These are phyloP conservation scores for Hippocampus abdominalis DNA, from an alignment of 2,113 vertebrate species.

Conservation along the genomic window DNA sequence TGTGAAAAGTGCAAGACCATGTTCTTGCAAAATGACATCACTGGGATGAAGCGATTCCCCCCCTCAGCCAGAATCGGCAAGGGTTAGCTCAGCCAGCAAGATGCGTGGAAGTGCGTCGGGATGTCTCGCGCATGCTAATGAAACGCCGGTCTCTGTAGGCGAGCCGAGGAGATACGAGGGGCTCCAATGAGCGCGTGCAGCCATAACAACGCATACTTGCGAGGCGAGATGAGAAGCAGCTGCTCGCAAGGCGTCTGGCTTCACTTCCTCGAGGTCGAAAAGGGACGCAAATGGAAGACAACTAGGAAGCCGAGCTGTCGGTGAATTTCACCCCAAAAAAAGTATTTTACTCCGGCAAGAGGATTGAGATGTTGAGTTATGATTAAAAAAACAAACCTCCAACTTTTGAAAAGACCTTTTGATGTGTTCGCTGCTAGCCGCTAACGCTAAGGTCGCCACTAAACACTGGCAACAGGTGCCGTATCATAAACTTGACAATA, in stretches of 20 bases:
- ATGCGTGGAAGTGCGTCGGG: constrained; percentile 9
- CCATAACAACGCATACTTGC: constrained; percentile 51
- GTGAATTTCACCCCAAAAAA: not conserved
- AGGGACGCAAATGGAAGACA: constrained; percentile 32
- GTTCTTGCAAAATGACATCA: not conserved
- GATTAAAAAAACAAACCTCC: no score
- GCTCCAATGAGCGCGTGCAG: constrained; percentile 49
- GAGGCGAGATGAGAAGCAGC: constrained; percentile 64
- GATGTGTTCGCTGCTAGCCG: no score
- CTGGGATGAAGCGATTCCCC: not conserved
- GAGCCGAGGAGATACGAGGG: constrained; percentile 43
- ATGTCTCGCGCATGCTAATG: constrained; percentile 23
- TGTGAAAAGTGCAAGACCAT: not conserved
- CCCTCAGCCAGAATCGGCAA: not conserved
- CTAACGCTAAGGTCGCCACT: no score
- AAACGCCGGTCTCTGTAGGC: constrained; percentile 31
- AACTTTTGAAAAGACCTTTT: no score
- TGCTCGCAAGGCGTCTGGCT: constrained; percentile 32
- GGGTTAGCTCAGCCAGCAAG: constrained; percentile 9
- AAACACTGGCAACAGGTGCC: no score
- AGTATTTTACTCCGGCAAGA: no score
- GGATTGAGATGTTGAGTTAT: no score
- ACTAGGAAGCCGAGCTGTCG: constrained; percentile 2
- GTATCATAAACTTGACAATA: no score
- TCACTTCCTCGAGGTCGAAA: constrained; percentile 28